Evolutionary conservation across 2,113 vertebrate species (phyloP), one percentile per base, ranked within the genome.

Genomic region (Anser cygnoides): DNA sequence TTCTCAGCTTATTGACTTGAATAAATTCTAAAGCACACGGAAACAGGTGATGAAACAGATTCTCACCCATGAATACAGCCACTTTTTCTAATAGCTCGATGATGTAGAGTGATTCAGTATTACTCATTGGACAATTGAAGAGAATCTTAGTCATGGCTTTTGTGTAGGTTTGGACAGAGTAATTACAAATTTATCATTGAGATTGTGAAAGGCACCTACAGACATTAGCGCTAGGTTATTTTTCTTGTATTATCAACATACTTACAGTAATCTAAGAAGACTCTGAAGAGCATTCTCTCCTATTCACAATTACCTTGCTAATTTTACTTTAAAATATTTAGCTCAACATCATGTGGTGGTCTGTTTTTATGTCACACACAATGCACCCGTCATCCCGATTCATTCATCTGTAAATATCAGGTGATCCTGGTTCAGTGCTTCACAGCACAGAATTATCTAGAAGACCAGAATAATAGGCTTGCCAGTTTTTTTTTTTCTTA

Each of bases 401-500:
- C 97, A 91, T 93, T 95, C 62, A 65, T 82, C 87, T 81, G 71
- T 88, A 98, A 97, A 93, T 68, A 97, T 44, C 80, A 70, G 71
- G 84, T 93, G 90, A 94, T 88, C 70, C 84, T 90, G 74, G 87
- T 90, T 97, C 95, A 96, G 18, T 52, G 33, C 85, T 93, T 95
- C 86, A 78, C 68, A 94, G 76, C 39, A 94, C 50, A 93, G 90
- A 96, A 97, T 95, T 93, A 95, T 82, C 61, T 70, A 33, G 1
- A 95, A 95, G 89, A 86, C 73, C 84, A 92, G 28, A 66, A 91
- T 95, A 97, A 95, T 10, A 95, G 90, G 46, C 72, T 97, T 95
- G 88, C 91, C 84, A 92, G 84, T 87, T 96, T 94, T 35, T 94
- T 96, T 97, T 97, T 89, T 95, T 77, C 35, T 97, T 96, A 80